These are phyloP conservation scores for Gastrophysa polygoni DNA, from an alignment of 2,888 invertebrate genomes.

Conservation along the genomic window DNA sequence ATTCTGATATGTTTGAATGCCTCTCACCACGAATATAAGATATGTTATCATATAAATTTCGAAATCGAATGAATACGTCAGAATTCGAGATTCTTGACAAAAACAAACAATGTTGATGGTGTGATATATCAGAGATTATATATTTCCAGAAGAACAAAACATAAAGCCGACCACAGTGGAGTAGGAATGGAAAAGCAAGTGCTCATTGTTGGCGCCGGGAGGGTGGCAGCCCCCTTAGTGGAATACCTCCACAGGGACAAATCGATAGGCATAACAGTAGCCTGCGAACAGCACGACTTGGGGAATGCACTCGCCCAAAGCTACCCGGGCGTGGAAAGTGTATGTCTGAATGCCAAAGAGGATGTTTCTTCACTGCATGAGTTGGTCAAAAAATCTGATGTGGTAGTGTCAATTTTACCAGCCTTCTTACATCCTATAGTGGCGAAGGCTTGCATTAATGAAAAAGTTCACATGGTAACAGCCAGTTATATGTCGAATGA, in stretches of 20 bases:
- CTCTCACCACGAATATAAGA: too few species aligned
- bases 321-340: slow-evolving; percentile 76
- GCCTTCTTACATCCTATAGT: slow-evolving; percentile 86
- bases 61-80: too few species aligned
- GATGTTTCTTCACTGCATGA: slow-evolving; percentile 68
- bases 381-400: slow-evolving; percentile 74
- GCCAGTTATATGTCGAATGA: slow-evolving; percentile 92
- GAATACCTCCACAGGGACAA: slow-evolving; percentile 90
- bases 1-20: too few species aligned
- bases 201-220: slow-evolving; percentile 91
- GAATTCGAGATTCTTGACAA: too few species aligned
- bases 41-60: too few species aligned
- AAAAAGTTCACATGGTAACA: slow-evolving; percentile 91
- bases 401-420: slow-evolving; percentile 88
- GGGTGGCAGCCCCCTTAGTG: slow-evolving; percentile 90
- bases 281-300: slow-evolving; percentile 75
- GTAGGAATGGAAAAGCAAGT: slow-evolving; percentile 67
- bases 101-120: too few species aligned
- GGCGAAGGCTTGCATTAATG: slow-evolving; percentile 86
- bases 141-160: slow-evolving; percentile 48
- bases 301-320: slow-evolving; percentile 80
- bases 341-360: slow-evolving; percentile 78
- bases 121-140: too few species aligned
- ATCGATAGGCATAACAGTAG: slow-evolving; percentile 79
- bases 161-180: slow-evolving; percentile 56